Evolutionary conservation across 92 coral and sea anemone species (phyloP).

Genomic region (Porites lobata): DNA sequence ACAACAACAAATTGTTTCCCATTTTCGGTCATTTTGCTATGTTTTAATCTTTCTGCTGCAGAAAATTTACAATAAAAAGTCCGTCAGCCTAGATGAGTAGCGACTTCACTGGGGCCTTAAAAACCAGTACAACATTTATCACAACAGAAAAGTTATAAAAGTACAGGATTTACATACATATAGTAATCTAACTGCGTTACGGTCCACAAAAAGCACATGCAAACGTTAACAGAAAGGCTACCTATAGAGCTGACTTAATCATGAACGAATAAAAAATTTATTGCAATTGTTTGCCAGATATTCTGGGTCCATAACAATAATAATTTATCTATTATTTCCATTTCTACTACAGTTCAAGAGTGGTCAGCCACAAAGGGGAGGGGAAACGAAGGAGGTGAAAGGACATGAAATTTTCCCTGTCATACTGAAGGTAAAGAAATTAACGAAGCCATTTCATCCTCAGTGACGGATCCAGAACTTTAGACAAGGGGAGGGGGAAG

Average conservation of each 20-base stretch:
- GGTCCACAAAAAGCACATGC: not conserved
- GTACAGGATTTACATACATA: slow-evolving; percentile 40
- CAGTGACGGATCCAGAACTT: no score
- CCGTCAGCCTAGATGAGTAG: slow-evolving; percentile 39
- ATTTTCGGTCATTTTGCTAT: slow-evolving; percentile 49
- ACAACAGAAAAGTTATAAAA: slow-evolving; percentile 36
- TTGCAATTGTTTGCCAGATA: slow-evolving; percentile 53
- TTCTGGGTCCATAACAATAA: slow-evolving; percentile 52
- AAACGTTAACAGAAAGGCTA: slow-evolving; percentile 12
- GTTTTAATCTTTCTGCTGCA: slow-evolving; percentile 66
- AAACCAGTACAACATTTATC: slow-evolving; percentile 35
- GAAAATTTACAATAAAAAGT: slow-evolving; percentile 58
- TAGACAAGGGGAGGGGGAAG: no score
- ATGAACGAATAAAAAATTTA: slow-evolving; percentile 58
- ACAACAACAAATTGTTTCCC: slow-evolving; percentile 26
- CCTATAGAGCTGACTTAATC: slow-evolving; percentile 48
- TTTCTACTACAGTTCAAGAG: slow-evolving; percentile 45
- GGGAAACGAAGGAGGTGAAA: slow-evolving; percentile 7
- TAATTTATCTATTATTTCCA: slow-evolving; percentile 48
- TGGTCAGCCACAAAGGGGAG: slow-evolving; percentile 35
- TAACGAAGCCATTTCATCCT: not conserved
- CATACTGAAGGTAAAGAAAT: not conserved
- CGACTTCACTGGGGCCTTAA: slow-evolving; percentile 50
- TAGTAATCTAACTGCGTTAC: not conserved
- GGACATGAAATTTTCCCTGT: not conserved